Percentiles rank a stretch among this genome's conserved stretches.
phyloP scores from a whole-genome alignment of 2,113 vertebrate species.

The Mixornis gularis region DNA sequence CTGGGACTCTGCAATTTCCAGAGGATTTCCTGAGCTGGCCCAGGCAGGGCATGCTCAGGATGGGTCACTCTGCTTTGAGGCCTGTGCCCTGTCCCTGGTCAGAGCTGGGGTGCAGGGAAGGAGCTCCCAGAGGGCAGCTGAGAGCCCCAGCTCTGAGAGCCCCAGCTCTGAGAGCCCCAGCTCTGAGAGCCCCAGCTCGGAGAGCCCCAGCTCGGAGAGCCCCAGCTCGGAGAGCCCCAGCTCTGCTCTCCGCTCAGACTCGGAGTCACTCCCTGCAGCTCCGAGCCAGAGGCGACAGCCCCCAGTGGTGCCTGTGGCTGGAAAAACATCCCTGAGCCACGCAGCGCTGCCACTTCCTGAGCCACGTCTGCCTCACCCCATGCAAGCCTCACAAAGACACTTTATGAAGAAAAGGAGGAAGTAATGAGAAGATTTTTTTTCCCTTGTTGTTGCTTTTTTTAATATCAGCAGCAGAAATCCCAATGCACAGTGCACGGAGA shows the following conservation, averaged over 20 bases:
- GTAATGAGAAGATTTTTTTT: not conserved
- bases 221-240: not conserved
- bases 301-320: not conserved
- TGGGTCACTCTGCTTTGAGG: not conserved
- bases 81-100: not conserved
- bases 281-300: not conserved
- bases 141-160: not conserved
- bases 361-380: not conserved
- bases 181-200: not conserved
- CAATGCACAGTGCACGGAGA: not conserved
- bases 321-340: not conserved
- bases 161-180: too few relatives aligned
- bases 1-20: not conserved
- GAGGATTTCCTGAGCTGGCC: not conserved
- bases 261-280: not conserved
- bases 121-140: accelerated
- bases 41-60: not conserved
- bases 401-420: slow-evolving; percentile 12
- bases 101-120: accelerated
- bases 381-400: not conserved
- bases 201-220: too few relatives aligned
- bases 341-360: not conserved
- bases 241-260: not conserved
- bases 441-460: not conserved
- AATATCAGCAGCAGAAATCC: slow-evolving; percentile 5